phyloP scores from a whole-genome alignment of 2,888 invertebrate species.

The Aphelenchoides bicaudatus region DNA sequence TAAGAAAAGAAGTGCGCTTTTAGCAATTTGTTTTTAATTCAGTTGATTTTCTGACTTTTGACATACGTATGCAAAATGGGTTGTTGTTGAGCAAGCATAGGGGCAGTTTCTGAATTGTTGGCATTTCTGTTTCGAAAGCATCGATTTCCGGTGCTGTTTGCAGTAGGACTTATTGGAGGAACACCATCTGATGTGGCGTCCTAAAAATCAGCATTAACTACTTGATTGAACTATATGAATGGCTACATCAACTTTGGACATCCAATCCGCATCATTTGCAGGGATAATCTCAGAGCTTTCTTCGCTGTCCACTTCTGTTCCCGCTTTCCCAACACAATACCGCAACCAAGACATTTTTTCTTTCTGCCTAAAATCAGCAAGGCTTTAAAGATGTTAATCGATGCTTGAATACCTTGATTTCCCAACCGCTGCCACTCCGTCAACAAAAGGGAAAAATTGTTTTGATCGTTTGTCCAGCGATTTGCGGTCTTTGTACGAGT shows the following conservation, averaged over 20 bases:
- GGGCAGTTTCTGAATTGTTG: background rate
- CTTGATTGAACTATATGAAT: background rate
- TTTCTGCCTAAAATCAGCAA: conserved; percentile 15
- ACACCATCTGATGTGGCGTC: conserved; percentile 9
- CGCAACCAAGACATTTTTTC: conserved; percentile 40
- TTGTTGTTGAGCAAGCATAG: background rate
- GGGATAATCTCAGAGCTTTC: conserved; percentile 43
- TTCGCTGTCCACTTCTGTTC: conserved; percentile 46
- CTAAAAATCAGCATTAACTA: background rate
- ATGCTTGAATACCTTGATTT: conserved; percentile 16
- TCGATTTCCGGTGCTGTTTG: conserved; percentile 18
- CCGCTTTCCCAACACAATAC: conserved; percentile 44
- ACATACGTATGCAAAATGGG: conserved; percentile 38
- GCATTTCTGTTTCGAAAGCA: conserved; percentile 22
- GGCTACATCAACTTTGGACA: background rate
- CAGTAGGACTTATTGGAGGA: conserved; percentile 16
- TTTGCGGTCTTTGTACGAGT: conserved; percentile 21
- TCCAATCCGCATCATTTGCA: conserved; percentile 14
- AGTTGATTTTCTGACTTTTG: no score
- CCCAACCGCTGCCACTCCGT: conserved; percentile 22
- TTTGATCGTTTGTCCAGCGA: conserved; percentile 13
- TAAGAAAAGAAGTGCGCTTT: no score
- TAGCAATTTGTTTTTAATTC: no score
- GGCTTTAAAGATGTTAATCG: background rate
- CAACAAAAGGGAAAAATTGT: conserved; percentile 33